These are phyloP conservation scores for Typhlichthys subterraneus DNA, from an alignment of 2,797 vertebrate genomes.

Conservation along the genomic window DNA sequence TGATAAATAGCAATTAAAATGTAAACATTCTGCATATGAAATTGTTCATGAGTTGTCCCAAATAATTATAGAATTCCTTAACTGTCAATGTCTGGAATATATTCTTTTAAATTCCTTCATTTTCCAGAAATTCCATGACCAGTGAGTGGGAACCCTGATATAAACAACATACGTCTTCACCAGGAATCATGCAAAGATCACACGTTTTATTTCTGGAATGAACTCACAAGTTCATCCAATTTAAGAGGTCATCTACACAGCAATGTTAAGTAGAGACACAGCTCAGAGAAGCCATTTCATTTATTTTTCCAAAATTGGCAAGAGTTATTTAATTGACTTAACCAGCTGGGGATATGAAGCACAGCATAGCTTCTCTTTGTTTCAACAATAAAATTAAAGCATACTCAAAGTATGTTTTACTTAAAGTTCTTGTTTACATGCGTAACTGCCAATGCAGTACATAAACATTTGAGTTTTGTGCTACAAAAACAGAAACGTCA, in stretches of 20 bases:
- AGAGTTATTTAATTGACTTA: slow-evolving; percentile 44
- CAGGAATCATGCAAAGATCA: background rate
- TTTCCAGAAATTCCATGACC: too few species aligned
- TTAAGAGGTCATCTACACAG: slow-evolving; percentile 8
- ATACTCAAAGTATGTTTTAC: slow-evolving; percentile 67
- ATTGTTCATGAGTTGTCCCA: too few species aligned
- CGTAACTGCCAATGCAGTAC: slow-evolving; percentile 86
- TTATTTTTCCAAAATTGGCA: slow-evolving; percentile 48
- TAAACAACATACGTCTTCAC: background rate
- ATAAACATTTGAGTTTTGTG: slow-evolving; percentile 83
- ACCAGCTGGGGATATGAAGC: slow-evolving; percentile 42
- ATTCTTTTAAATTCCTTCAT: too few species aligned
- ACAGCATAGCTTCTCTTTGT: slow-evolving; percentile 14
- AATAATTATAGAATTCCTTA: too few species aligned
- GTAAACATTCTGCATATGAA: too few species aligned
- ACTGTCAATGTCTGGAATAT: background rate
- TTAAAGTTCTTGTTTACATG: slow-evolving; percentile 83
- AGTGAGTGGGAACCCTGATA: too few species aligned
- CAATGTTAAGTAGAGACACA: slow-evolving; percentile 12
- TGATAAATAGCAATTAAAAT: too few species aligned
- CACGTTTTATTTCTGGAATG: slow-evolving; percentile 15
- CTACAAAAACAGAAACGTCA: slow-evolving; percentile 82
- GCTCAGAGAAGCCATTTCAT: slow-evolving; percentile 41
- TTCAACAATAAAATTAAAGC: slow-evolving; percentile 62
- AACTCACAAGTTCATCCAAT: slow-evolving; percentile 5